Evolutionary conservation across 2,797 vertebrate genomes (phyloP), one percentile per base, ranked within the genome.

Genomic region (Sebastes vulpes): DNA sequence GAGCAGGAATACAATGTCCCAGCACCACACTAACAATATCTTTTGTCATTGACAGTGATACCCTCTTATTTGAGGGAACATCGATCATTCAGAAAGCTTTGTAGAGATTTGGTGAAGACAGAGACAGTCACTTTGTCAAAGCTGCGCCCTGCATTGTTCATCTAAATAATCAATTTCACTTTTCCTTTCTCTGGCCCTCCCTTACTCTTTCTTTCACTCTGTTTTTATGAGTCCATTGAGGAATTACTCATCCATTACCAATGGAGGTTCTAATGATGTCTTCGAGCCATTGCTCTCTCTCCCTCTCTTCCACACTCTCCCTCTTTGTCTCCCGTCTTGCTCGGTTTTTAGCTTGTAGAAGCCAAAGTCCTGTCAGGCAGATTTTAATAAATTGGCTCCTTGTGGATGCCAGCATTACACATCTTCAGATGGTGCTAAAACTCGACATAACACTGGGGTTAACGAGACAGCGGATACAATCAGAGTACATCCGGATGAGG

Each of bases 381-480:
- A 73, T 85, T 82, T 83, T 76, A 67, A 87, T 84, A 86, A 91
- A 94, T 91, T 86, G 87, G 65, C 81, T 90, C 86, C 89, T 86
- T 65, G 80, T 82, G 85, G 84, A 91, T 72, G 67, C 79, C 53
- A 65, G 75, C 11, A 64, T 84, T 72, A 76, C 81, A 77, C 61
- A 86, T 82, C 73, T 82, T 84, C 70, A 79, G 25, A 75, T 52
- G 29, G 66, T 14, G 26, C 65, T 72, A 83, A 81, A 86, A 84
- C 81, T 84, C 46, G 2, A 31, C 53, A 23, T 63, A 74, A 65
- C 80, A 68, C 56, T 60, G 1, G 29, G 75, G 61, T 88, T 86
- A 74, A 32, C 1, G 16, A 75, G 75, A 69, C 21, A 38, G 57
- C 9, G 9, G 61, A 32, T 64, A 64, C 28, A 65, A 79, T 78